Evolutionary conservation across 2,797 vertebrate genomes (phyloP).

Genomic region (Luscinia megarhynchos): DNA sequence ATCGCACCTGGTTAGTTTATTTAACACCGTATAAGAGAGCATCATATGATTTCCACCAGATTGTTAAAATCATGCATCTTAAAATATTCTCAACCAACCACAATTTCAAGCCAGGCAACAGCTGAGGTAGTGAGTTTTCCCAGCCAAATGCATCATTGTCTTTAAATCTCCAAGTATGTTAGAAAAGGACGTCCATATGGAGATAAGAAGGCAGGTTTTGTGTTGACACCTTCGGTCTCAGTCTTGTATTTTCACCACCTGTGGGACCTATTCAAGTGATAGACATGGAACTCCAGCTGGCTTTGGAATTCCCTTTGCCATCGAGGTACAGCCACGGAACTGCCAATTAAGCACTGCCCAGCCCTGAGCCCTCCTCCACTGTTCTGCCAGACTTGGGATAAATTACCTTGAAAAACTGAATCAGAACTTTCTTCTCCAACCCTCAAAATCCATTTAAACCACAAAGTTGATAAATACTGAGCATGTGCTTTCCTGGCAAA

Average conservation of each 20-base stretch:
- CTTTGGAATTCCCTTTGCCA: not conserved
- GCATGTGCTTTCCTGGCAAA: accelerated
- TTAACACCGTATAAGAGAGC: not conserved
- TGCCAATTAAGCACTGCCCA: not conserved
- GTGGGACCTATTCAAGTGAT: not conserved
- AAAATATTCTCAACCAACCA: not conserved
- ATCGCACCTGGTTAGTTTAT: not conserved
- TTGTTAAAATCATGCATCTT: not conserved
- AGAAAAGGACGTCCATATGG: not conserved
- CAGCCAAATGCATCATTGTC: not conserved
- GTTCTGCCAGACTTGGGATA: not conserved
- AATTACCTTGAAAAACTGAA: not conserved
- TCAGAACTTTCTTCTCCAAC: not conserved
- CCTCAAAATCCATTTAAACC: not conserved
- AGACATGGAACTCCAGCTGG: accelerated
- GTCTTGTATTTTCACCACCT: accelerated
- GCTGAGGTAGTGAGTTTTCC: not conserved
- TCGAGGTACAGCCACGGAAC: not conserved
- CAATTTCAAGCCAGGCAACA: not conserved
- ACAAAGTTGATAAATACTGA: accelerated
- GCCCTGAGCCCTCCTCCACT: not conserved
- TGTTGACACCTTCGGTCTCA: not conserved
- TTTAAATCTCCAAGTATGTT: accelerated
- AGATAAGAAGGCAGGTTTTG: accelerated
- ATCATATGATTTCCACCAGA: not conserved